Percentiles rank a stretch among this genome's conserved stretches.
Conservation (phyloP, 1,140 invertebrate genomes). For the Brachionus koreanus region DNA sequence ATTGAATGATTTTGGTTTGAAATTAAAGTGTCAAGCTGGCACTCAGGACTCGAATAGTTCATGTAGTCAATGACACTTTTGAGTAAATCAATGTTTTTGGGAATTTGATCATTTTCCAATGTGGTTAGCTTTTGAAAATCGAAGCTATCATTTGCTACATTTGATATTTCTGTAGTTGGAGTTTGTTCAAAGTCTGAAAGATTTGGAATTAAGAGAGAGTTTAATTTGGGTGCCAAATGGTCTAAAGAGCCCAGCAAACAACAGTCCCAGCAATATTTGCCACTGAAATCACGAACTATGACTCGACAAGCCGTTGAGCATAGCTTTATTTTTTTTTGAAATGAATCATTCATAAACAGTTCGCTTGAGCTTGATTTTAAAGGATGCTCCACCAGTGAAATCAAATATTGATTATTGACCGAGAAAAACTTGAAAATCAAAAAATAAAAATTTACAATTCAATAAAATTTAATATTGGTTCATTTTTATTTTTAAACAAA, state of each 20-base stretch:
- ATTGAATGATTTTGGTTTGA: neutral
- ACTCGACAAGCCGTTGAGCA: slow-evolving; percentile 68
- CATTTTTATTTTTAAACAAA: too few relatives aligned
- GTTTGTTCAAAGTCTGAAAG: neutral
- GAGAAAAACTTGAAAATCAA: slow-evolving; percentile 66
- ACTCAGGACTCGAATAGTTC: slow-evolving; percentile 28
- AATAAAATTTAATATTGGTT: too few relatives aligned
- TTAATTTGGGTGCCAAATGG: slow-evolving; percentile 46
- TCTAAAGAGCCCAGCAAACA: slow-evolving; percentile 71
- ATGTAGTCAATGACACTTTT: slow-evolving; percentile 7
- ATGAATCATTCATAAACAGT: slow-evolving; percentile 14
- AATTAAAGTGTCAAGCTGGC: neutral
- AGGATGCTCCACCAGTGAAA: slow-evolving; percentile 86
- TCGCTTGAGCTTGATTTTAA: slow-evolving; percentile 48
- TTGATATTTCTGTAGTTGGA: neutral
- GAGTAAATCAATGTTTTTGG: neutral
- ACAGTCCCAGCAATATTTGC: slow-evolving; percentile 94
- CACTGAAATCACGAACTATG: slow-evolving; percentile 81
- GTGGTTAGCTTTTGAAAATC: slow-evolving; percentile 3
- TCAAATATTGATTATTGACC: slow-evolving; percentile 71
- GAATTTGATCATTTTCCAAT: neutral
- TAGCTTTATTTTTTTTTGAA: neutral
- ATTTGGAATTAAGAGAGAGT: neutral
- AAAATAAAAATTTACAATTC: too few relatives aligned
- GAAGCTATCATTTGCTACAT: neutral